phyloP scores from a whole-genome alignment of 2,113 vertebrate genomes.

The Coregonus clupeaformis region DNA sequence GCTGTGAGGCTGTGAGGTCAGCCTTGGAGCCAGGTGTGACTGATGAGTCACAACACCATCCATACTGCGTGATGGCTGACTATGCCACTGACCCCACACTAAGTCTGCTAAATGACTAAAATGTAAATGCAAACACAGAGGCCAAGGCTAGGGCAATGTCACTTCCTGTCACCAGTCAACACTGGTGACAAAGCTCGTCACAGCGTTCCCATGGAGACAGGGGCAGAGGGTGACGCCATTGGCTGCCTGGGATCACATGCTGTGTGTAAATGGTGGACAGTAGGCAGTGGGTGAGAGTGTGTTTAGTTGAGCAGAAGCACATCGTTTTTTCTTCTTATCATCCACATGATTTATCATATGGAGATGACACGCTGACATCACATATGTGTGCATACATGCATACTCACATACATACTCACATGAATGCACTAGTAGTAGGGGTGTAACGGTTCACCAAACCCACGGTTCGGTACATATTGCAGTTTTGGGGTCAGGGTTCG shows the following conservation, averaged over 20 bases:
- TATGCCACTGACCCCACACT: conserved; percentile 2
- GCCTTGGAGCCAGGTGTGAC: background rate
- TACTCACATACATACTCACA: conserved; percentile 11
- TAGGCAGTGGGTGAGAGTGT: background rate
- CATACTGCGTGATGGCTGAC: background rate
- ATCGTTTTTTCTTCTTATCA: too few relatives aligned
- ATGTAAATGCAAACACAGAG: background rate
- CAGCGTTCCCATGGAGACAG: background rate
- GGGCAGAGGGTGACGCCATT: background rate
- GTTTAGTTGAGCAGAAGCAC: background rate
- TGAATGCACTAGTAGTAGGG: background rate
- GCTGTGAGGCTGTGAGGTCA: background rate
- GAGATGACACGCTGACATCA: conserved; percentile 15
- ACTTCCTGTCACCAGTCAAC: background rate
- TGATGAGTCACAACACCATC: background rate
- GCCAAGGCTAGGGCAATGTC: background rate
- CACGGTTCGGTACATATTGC: too few relatives aligned
- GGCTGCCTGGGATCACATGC: background rate
- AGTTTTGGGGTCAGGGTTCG: too few relatives aligned
- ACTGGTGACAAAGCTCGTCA: background rate
- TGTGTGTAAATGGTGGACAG: background rate
- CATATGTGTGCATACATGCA: conserved; percentile 9
- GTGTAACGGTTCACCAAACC: too few relatives aligned
- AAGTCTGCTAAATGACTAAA: too few relatives aligned
- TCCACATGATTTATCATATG: background rate